phyloP scores from a whole-genome alignment of 37 sponge, comb jelly and placozoan genomes.

The Mnemiopsis leidyi region DNA sequence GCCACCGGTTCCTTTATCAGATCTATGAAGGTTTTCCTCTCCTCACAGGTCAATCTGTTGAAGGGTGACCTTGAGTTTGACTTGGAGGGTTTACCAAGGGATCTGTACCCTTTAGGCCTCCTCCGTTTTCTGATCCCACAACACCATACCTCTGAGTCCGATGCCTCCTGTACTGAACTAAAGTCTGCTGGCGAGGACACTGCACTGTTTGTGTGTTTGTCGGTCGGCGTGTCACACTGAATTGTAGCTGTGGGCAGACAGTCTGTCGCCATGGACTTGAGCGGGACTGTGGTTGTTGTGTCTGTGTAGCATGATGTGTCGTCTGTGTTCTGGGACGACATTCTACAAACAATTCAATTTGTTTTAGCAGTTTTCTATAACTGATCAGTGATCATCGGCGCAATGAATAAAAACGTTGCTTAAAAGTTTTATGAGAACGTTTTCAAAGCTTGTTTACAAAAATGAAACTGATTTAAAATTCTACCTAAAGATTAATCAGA shows the following conservation, averaged over 20 bases:
- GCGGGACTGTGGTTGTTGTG: background rate
- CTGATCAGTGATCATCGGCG: too few relatives aligned
- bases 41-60: background rate
- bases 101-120: background rate
- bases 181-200: background rate
- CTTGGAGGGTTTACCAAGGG: background rate
- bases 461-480: too few relatives aligned
- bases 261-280: background rate
- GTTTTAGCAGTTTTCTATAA: too few relatives aligned
- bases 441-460: too few relatives aligned
- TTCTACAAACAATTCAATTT: too few relatives aligned
- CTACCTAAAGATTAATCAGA: too few relatives aligned
- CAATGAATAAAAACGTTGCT: too few relatives aligned
- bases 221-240: background rate
- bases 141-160: background rate
- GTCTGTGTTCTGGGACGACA: too few relatives aligned
- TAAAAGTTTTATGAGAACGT: too few relatives aligned
- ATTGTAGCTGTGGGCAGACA: background rate
- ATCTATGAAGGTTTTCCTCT: background rate
- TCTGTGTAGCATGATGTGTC: background rate
- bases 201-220: background rate
- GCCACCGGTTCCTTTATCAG: background rate
- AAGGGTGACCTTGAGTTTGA: background rate
- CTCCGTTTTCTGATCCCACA: background rate
- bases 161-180: background rate